Base-by-base conservation (phyloP, 2,888 invertebrate genomes). In the Napeogenes sylphis region DNA sequence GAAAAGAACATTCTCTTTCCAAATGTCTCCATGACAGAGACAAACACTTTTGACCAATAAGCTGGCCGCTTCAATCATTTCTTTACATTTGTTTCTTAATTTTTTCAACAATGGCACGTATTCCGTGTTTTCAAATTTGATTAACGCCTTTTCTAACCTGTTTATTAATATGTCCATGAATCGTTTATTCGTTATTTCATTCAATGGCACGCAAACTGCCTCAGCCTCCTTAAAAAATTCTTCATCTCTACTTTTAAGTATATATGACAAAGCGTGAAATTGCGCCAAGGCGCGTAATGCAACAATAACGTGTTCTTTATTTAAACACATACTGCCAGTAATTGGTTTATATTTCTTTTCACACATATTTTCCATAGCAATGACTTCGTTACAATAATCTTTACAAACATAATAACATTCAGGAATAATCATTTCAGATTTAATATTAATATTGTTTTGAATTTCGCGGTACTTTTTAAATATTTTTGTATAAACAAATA, bases 1-100 rank as follows among this genome's bases (percentile, higher is more conserved):
- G 73, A 78, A 90, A 30, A 90, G 72, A 60, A 90, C 80, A 67
- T 90, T 90, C 73, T 89, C 90, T 70, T 89, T 90, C 90, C 90
- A 90, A 46, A 88, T 82, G 73, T 90, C 90, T 35, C 89, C 89
- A 72, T 90, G 90, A 66, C 88, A 85, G 59, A 90, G 73, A 64
- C 85, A 87, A 21, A 76, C 75, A 47, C 72, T 73, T 54, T 75
- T 70, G 3, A 77, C 81, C 30, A 72, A 72, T 30, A 69, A 67
- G 30, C 72, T 66, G 0, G 78, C 73, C 2, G 70, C 70, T 60
- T 80, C 77, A 64, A 83, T 79, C 67, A 74, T 72, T 51, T 68
- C 70, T 2, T 59, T 70, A 73, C 81, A 85, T 55, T 84, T 76
- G 2, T 70, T 58, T 67, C 74, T 78, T 4, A 89, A 69, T 4